Evolutionary conservation across 2,113 vertebrate genomes (phyloP).

Genomic region (Cryptomyrus ogoouensis): DNA sequence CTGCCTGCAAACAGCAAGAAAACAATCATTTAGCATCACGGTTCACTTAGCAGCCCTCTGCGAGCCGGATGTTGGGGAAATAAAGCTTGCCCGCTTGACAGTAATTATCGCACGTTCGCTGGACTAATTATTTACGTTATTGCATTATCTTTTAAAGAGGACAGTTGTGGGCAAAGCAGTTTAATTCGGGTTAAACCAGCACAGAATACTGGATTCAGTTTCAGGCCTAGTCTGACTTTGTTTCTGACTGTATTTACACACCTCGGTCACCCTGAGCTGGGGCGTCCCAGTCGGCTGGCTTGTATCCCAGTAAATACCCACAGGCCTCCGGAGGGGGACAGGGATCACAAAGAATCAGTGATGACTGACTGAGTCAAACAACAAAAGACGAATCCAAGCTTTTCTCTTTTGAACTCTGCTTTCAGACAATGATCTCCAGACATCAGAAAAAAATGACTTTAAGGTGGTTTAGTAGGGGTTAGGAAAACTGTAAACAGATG

Average conservation of each 20-base stretch:
- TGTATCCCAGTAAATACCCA: neutral
- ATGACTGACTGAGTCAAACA: neutral
- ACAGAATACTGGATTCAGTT: neutral
- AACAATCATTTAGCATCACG: neutral
- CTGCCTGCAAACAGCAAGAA: constrained; percentile 10
- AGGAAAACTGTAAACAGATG: neutral
- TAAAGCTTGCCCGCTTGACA: neutral
- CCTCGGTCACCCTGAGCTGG: neutral
- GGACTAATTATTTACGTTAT: constrained; percentile 8
- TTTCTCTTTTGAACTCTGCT: constrained; percentile 10
- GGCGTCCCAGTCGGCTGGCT: neutral
- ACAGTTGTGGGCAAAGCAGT: neutral
- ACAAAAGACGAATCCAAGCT: constrained; percentile 12
- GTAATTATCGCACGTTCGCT: neutral
- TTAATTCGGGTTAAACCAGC: neutral
- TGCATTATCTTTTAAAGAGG: neutral
- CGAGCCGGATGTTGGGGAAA: neutral
- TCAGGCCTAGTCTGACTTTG: neutral
- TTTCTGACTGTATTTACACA: neutral
- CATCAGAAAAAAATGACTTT: neutral
- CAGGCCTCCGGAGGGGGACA: neutral
- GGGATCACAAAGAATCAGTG: neutral
- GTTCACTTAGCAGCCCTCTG: neutral
- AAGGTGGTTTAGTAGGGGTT: neutral
- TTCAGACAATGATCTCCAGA: neutral